Evolutionary conservation across 2,888 invertebrate species (phyloP).

Genomic region (Pyrochroa serraticornis): DNA sequence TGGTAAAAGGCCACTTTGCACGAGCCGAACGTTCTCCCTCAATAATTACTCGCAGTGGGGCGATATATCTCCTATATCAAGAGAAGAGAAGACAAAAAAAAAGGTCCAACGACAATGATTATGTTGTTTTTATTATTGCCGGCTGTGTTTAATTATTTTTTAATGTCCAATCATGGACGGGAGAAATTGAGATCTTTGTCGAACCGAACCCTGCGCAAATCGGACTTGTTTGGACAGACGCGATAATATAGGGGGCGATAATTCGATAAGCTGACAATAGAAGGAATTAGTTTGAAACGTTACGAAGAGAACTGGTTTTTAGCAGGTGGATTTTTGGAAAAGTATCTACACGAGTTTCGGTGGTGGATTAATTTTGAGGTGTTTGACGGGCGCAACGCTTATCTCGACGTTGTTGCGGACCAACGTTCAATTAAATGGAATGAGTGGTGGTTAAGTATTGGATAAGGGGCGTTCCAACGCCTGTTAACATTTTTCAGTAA

Average conservation of each 20-base stretch:
- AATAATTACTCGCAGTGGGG: constrained; percentile 31
- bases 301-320: too few species aligned
- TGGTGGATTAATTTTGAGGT: constrained; percentile 41
- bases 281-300: constrained; percentile 29
- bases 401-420: constrained; percentile 41
- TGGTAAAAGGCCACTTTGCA: constrained; percentile 55
- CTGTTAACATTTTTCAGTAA: constrained; percentile 53
- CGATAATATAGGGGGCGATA: constrained; percentile 55
- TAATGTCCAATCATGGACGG: constrained; percentile 25
- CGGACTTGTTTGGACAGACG: constrained; percentile 54
- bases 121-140: too few species aligned
- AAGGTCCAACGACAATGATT: constrained; percentile 1
- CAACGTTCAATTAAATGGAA: constrained; percentile 53
- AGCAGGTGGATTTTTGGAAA: too few species aligned
- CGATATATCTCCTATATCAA: constrained; percentile 3
- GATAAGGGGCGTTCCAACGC: constrained; percentile 50
- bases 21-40: constrained; percentile 35
- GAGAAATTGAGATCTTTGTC: constrained; percentile 50
- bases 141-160: too few species aligned
- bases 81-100: background rate
- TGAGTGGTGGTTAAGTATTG: constrained; percentile 54
- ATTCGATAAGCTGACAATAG: constrained; percentile 53
- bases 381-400: constrained; percentile 19
- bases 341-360: constrained; percentile 36
- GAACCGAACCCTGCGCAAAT: constrained; percentile 49